Base-by-base conservation (phyloP, 2,797 vertebrate species). In the Falco biarmicus region DNA sequence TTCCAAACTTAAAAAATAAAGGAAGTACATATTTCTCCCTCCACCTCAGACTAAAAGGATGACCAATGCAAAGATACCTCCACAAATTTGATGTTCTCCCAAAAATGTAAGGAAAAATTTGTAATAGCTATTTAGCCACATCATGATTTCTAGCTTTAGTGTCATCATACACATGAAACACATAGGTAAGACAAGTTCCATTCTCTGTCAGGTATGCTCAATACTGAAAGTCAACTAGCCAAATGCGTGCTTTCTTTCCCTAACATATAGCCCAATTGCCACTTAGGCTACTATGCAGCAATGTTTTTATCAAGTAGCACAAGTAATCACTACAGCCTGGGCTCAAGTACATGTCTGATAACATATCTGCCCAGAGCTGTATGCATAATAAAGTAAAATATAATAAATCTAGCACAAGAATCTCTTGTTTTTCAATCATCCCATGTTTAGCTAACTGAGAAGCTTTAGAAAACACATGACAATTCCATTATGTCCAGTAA, bases 161-260 rank as follows among this genome's bases (percentile, higher is more conserved):
- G 1, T 6, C 47, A 81, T 32, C 11, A 9, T 19, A 43, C 3
- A 19, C 3, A 9, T 6, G 31, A 93, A 85, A 81, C 41, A 32
- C 11, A 26, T 6, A 20, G 5, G 19, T 50, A 56, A 78, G 32
- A n/a, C 6, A 11, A 53, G n/a, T 21, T 15, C 18, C 11, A 1
- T 69, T 90, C 61, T 82, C 32, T 19, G 11, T 19, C 47, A 73
- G 19, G 29, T 65, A 57, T 7, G 5, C 65, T 48, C 32, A 64
- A 14, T 17, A 34, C 17, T 15, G 8, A 43, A 41, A 63, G 17
- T 64, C 45, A 65, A 34, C 6, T 29, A 22, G 15, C 20, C 64
- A 84, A 64, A 79, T 0, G 0, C 1, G 0, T 22, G 5, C 18
- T 73, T 71, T 53, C 26, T 65, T 80, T 82, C 50, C 37, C 19